Evolutionary conservation across 2,888 invertebrate species (phyloP).

Genomic region (Cataglyphis altisquamis): DNA sequence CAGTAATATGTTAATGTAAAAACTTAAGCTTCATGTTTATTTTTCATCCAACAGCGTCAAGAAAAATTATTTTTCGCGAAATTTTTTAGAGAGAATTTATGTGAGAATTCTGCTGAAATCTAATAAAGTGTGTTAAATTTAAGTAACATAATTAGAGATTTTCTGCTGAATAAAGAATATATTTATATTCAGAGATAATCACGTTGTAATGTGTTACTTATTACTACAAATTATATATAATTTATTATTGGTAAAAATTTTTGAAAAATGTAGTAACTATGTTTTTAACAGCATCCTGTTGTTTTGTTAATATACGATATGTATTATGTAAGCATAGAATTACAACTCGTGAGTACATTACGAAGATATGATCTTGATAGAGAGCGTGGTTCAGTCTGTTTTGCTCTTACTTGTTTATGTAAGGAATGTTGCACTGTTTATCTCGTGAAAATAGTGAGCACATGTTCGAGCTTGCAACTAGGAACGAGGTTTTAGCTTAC

Average conservation of each 20-base stretch:
- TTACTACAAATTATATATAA: neutral
- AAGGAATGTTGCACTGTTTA: slow-evolving; percentile 52
- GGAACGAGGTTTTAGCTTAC: slow-evolving; percentile 45
- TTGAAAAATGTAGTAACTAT: neutral
- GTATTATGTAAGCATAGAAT: slow-evolving; percentile 34
- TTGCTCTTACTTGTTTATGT: slow-evolving; percentile 41
- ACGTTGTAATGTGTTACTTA: neutral
- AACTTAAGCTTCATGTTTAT: neutral
- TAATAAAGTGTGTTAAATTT: neutral
- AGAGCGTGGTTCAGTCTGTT: slow-evolving; percentile 15
- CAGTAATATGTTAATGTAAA: neutral
- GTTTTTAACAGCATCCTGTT: neutral
- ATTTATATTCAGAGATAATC: neutral
- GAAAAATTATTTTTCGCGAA: neutral
- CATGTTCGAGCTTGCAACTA: slow-evolving; percentile 27
- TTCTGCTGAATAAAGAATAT: neutral
- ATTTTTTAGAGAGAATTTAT: neutral
- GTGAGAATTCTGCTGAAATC: neutral
- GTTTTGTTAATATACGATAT: neutral
- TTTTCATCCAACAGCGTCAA: neutral
- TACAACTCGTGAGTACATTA: slow-evolving; percentile 21
- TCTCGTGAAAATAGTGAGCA: slow-evolving; percentile 45
- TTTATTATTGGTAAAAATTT: neutral
- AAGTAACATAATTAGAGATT: neutral
- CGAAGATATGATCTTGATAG: slow-evolving; percentile 32